phyloP scores from a whole-genome alignment of 2,113 vertebrate genomes.

The Limanda limanda region DNA sequence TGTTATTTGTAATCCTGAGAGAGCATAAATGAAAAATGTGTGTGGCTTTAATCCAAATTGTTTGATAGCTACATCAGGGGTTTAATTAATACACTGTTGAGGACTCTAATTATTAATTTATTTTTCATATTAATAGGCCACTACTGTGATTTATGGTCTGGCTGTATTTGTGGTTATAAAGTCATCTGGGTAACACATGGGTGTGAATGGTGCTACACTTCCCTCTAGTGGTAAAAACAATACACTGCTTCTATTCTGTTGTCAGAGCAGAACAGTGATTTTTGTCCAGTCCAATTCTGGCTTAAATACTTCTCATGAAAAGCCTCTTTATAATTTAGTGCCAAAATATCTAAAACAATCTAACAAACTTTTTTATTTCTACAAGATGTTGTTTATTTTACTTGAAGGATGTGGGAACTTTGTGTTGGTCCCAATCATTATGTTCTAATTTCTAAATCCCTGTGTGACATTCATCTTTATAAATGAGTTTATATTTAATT shows the following conservation, averaged over 20 bases:
- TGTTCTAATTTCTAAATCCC: too few relatives aligned
- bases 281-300: neutral
- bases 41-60: neutral
- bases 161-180: neutral
- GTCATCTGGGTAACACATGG: neutral
- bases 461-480: too few relatives aligned
- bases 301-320: too few relatives aligned
- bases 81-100: too few relatives aligned
- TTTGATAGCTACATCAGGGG: neutral
- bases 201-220: conserved; percentile 21
- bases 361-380: too few relatives aligned
- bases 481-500: too few relatives aligned
- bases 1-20: neutral
- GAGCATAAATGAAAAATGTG: neutral
- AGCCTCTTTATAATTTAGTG: too few relatives aligned
- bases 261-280: conserved; percentile 8
- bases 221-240: conserved; percentile 39
- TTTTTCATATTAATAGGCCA: neutral
- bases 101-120: neutral
- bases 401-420: too few relatives aligned
- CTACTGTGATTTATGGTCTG: neutral
- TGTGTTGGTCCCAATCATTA: too few relatives aligned
- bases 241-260: neutral
- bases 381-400: too few relatives aligned
- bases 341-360: too few relatives aligned